Evolutionary conservation across 2,888 invertebrate genomes (phyloP).

Genomic region (Dasypolia templi): DNA sequence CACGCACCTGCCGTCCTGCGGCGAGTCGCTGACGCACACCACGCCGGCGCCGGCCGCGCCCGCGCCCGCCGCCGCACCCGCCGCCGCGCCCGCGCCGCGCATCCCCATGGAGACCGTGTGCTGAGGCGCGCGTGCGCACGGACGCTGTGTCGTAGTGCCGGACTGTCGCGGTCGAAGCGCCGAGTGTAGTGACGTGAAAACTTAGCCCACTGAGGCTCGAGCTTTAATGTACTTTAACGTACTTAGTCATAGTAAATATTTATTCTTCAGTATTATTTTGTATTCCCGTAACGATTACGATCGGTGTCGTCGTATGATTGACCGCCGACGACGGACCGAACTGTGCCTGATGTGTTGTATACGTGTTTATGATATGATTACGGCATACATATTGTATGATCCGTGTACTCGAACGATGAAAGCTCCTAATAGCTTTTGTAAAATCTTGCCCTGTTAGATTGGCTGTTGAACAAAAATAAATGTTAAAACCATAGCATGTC

Average conservation of each 20-base stretch:
- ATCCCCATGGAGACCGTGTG: constrained; percentile 92
- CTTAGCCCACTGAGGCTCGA: constrained; percentile 52
- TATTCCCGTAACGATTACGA: constrained; percentile 80
- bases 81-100: constrained; percentile 86
- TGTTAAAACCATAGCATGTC: constrained; percentile 59
- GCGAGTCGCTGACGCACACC: constrained; percentile 93
- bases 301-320: constrained; percentile 66
- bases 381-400: constrained; percentile 57
- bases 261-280: constrained; percentile 88
- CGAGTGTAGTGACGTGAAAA: constrained; percentile 51
- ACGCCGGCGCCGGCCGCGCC: constrained; percentile 92
- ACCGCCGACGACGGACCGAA: constrained; percentile 43
- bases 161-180: neutral
- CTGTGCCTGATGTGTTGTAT: constrained; percentile 53
- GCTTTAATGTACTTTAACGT: constrained; percentile 70
- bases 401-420: constrained; percentile 43
- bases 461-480: constrained; percentile 82
- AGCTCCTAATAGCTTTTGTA: constrained; percentile 60
- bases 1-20: constrained; percentile 95
- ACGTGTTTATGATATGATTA: constrained; percentile 47
- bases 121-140: constrained; percentile 74
- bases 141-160: neutral
- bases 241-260: constrained; percentile 76
- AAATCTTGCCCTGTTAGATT: constrained; percentile 82
- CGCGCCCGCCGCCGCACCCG: constrained; percentile 71